These are phyloP conservation scores for Lepetodrilus schrolli DNA, from an alignment of 2,888 invertebrate species.

Conservation along the genomic window DNA sequence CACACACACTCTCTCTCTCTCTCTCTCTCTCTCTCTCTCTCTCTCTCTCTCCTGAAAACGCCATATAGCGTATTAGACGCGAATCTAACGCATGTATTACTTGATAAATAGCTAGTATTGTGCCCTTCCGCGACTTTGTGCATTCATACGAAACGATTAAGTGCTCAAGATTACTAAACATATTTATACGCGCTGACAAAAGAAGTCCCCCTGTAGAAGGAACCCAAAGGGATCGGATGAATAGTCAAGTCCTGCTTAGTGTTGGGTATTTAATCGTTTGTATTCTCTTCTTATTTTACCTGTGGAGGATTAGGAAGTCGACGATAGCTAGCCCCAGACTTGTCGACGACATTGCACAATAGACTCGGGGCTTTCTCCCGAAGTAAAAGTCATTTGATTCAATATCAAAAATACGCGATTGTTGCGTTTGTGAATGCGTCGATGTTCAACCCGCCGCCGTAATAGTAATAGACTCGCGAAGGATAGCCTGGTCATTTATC, in stretches of 20 bases:
- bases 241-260: constrained; percentile 26
- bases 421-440: constrained; percentile 26
- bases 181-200: constrained; percentile 36
- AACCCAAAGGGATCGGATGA: constrained; percentile 22
- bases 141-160: constrained; percentile 34
- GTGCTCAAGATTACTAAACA: constrained; percentile 38
- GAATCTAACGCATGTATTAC: constrained; percentile 6
- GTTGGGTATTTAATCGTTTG: constrained; percentile 45
- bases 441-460: constrained; percentile 13
- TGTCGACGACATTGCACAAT: constrained; percentile 53
- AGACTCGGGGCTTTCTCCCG: constrained; percentile 25
- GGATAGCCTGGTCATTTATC: not conserved
- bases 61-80: constrained; percentile 1
- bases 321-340: constrained; percentile 54
- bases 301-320: constrained; percentile 51
- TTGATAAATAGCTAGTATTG: constrained; percentile 26
- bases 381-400: constrained; percentile 34
- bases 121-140: constrained; percentile 10
- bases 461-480: constrained; percentile 33
- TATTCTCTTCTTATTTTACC: constrained; percentile 54
- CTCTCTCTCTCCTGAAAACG: not conserved
- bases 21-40: not conserved
- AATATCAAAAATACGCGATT: constrained; percentile 36
- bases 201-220: constrained; percentile 28
- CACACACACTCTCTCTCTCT: constrained; percentile 16